These are phyloP conservation scores for Eupithecia exiguata DNA, from an alignment of 2,888 invertebrate genomes.

Conservation along the genomic window DNA sequence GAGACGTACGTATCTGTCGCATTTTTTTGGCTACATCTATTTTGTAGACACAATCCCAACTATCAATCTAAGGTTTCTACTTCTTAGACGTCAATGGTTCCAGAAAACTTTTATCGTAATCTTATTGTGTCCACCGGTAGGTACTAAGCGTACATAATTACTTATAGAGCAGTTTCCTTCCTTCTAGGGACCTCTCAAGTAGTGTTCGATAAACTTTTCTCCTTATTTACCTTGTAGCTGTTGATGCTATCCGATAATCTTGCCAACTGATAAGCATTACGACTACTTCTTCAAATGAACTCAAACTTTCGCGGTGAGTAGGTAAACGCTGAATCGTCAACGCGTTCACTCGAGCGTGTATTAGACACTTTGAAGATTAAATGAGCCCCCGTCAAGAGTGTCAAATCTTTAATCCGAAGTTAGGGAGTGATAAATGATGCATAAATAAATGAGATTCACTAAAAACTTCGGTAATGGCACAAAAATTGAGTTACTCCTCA, in stretches of 20 bases:
- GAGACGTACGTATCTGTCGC: no score
- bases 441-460: constrained; percentile 61
- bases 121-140: no score
- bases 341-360: constrained; percentile 55
- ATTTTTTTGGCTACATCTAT: no score
- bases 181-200: background rate
- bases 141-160: no score
- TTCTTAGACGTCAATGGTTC: no score
- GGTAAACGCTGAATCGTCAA: constrained; percentile 36
- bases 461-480: constrained; percentile 59
- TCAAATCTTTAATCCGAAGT: constrained; percentile 69
- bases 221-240: background rate
- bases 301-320: constrained; percentile 26
- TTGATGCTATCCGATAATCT: background rate
- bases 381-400: constrained; percentile 66
- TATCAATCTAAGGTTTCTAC: no score
- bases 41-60: no score
- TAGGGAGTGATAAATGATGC: constrained; percentile 66
- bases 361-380: constrained; percentile 68
- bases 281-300: background rate
- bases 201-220: background rate
- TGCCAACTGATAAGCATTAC: background rate
- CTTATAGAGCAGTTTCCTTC: background rate
- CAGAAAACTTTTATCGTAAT: no score
- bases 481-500: no score